A percentile compares a stretch with the other conserved stretches of the same genome.
Conservation (phyloP, 2,888 invertebrate genomes). For the Euclidia mi region DNA sequence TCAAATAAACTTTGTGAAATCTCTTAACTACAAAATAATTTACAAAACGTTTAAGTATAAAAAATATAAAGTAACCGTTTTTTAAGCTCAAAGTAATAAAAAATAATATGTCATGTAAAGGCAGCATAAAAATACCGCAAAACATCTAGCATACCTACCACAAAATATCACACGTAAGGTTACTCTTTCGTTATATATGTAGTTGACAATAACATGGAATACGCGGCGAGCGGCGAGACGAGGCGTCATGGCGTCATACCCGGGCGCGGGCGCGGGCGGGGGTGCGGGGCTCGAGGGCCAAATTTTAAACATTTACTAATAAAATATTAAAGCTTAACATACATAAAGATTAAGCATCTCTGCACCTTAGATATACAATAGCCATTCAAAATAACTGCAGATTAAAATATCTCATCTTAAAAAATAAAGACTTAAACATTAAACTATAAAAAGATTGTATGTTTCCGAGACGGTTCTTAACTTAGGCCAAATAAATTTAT, state of each 20-base stretch:
- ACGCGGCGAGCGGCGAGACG: conserved; percentile 30
- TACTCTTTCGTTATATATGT: conserved; percentile 71
- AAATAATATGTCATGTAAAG: conserved; percentile 72
- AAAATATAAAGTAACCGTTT: conserved; percentile 83
- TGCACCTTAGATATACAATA: conserved; percentile 90
- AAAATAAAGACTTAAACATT: conserved; percentile 88
- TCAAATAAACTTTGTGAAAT: conserved; percentile 69
- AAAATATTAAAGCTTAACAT: conserved; percentile 91
- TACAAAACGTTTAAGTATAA: conserved; percentile 86
- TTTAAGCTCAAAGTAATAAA: conserved; percentile 73
- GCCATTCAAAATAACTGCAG: conserved; percentile 90
- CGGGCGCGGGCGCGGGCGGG: conserved; percentile 56
- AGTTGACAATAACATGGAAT: conserved; percentile 49
- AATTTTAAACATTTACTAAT: conserved; percentile 89
- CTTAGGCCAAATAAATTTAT: conserved; percentile 85
- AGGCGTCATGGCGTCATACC: no score
- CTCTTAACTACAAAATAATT: conserved; percentile 84
- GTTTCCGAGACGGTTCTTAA: conserved; percentile 79
- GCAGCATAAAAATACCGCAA: conserved; percentile 80
- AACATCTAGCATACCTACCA: conserved; percentile 82
- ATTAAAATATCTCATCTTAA: conserved; percentile 90
- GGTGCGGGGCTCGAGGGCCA: conserved; percentile 76
- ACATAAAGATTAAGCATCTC: conserved; percentile 90
- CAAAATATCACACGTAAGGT: conserved; percentile 87
- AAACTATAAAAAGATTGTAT: conserved; percentile 83